Conservation (phyloP, 2,797 vertebrate species). For the Psittacula derbiana region DNA sequence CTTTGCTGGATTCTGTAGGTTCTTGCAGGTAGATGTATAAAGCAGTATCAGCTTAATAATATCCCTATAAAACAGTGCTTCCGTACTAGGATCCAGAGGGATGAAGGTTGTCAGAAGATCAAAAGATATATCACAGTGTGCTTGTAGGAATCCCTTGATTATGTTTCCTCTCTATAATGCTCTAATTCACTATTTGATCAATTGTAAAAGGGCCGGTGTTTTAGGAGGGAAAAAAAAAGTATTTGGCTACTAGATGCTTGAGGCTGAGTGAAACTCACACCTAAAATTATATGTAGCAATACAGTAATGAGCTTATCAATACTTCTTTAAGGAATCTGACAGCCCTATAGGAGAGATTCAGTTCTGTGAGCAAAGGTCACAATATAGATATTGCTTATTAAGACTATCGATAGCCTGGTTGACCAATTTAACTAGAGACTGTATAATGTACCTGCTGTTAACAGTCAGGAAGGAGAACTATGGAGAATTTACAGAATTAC, state of each 20-base stretch:
- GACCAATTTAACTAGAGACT: constrained; percentile 73
- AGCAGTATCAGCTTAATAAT: constrained; percentile 71
- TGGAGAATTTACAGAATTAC: constrained; percentile 64
- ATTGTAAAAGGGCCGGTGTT: constrained; percentile 62
- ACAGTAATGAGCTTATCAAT: constrained; percentile 74
- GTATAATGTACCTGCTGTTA: constrained; percentile 67
- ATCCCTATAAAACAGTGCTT: constrained; percentile 71
- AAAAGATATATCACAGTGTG: constrained; percentile 74
- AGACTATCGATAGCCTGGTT: constrained; percentile 74
- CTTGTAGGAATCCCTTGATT: constrained; percentile 75
- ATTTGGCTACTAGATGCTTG: constrained; percentile 34
- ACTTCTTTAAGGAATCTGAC: constrained; percentile 76
- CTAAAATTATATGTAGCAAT: constrained; percentile 61
- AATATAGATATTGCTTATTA: constrained; percentile 77
- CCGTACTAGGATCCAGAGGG: constrained; percentile 65
- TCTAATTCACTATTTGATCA: constrained; percentile 78
- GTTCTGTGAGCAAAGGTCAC: constrained; percentile 74
- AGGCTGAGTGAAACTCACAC: constrained; percentile 62
- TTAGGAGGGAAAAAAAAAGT: constrained; percentile 14
- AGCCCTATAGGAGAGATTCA: constrained; percentile 64
- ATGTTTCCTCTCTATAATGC: constrained; percentile 70
- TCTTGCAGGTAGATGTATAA: constrained; percentile 68
- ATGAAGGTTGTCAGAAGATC: constrained; percentile 77
- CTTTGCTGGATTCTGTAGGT: neutral
- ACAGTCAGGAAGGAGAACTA: constrained; percentile 45